Base-by-base conservation (phyloP, 2,797 vertebrate genomes). In the Adrianichthys oophorus region DNA sequence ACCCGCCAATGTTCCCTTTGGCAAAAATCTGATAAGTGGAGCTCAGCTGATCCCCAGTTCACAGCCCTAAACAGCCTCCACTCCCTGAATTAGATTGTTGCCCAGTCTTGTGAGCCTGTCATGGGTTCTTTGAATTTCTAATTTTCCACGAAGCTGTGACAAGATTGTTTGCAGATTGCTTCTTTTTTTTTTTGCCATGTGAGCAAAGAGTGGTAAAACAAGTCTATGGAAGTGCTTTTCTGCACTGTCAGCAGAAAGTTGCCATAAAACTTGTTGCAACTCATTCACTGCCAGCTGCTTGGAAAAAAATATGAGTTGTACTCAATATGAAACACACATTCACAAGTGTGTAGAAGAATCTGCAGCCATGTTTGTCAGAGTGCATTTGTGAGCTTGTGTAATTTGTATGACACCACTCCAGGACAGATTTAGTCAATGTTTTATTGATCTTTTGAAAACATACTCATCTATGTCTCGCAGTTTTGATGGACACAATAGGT, bases 211-310 rank as follows among this genome's bases (percentile, higher is more conserved):
- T 54, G 66, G 79, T 81, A 70, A 76, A 78, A 70, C 67, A 70
- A 24, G 56, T 59, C 70, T 69, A 59, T 76, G 57, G 62, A 76
- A 58, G 46, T 59, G 52, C 54, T 75, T 82, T 84, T 79, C 23
- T 72, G 84, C 74, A 41, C 26, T 45, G 21, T 85, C 80, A 85
- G 80, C 83, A 46, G 58, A 69, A 85, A 74, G 47, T 42, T 32
- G 64, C 66, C 75, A 74, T 77, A 81, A 80, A 4, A 88, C 80
- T 23, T 85, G 85, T 86, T 75, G 71, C 67, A 80, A 86, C 80
- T 70, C 59, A 75, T 55, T 74, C 67, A 23, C 29, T 51, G 43
- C 17, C 64, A 41, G 42, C 59, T 67, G 37, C 18, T 1, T 59
- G 44, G 21, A 55, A 58, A 53, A 59, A 59, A 79, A 68, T 63